Base-by-base conservation (phyloP, 2,888 invertebrate species). In the Choristoneura rosaceana region DNA sequence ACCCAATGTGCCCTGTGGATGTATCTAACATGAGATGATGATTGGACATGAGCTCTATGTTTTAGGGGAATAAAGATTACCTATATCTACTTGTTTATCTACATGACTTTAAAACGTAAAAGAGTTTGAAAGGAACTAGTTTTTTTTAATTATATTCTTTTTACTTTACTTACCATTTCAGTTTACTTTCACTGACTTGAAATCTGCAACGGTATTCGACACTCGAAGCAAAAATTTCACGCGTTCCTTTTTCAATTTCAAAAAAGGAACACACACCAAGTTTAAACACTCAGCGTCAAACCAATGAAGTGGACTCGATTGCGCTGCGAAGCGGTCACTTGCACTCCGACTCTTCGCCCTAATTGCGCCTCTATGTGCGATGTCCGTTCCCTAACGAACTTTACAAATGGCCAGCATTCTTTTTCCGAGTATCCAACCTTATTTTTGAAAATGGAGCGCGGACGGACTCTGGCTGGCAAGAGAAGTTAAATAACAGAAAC, bases 341-440 rank as follows among this genome's bases (percentile, higher is more conserved):
- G 76, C 77, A 77, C 78, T 79, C 74, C 80, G 78, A 77, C 81
- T 80, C 84, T 87, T 86, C 84, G 84, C 84, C 82, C 84, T 87
- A 89, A 88, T 89, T 88, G 89, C 84, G 77, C 82, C 84, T 80
- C 84, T 83, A 80, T 83, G 83, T 80, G 79, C 78, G 76, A 70
- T 77, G 80, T 79, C 76, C 76, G 74, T 74, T 45, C 65, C 77
- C 79, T 82, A 84, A 84, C 85, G 82, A 84, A 84, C 83, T 82
- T 82, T 78, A 76, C 78, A 79, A 84, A 84, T 77, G 80, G 79
- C 79, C 71, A 70, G 75, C 74, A 71, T 76, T 77, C 75, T 74
- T 77, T 77, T 77, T 76, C 67, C 47, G 73, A 70, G 67, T 41
- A 70, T 64, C 69, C 71, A 69, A 74, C 76, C 74, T 69, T 75